These are phyloP conservation scores for Takifugu flavidus DNA, from an alignment of 2,113 vertebrate genomes.

Conservation along the genomic window DNA sequence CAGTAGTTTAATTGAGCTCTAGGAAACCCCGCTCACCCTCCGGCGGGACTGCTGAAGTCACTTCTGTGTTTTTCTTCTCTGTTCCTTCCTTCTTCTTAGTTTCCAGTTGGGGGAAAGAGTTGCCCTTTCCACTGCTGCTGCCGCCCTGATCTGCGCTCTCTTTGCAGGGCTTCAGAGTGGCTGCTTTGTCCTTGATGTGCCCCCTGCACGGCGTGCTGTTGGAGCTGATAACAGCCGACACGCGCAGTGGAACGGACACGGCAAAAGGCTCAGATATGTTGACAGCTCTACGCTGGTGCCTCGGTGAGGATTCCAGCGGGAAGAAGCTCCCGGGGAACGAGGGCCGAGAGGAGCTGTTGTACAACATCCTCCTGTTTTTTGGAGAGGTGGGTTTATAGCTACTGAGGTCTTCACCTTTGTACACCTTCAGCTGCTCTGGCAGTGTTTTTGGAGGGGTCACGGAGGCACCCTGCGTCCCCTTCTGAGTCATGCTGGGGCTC, in stretches of 20 bases:
- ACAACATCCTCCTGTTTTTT: conserved; percentile 90
- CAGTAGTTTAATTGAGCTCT: conserved; percentile 20
- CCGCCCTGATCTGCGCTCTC: conserved; percentile 53
- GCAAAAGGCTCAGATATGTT: conserved; percentile 97
- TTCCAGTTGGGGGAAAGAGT: conserved; percentile 60
- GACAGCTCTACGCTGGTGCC: conserved; percentile 89
- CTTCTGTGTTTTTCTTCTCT: conserved; percentile 47
- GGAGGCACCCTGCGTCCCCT: conserved; percentile 43
- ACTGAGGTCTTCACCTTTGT: conserved; percentile 80
- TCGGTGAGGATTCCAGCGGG: conserved; percentile 88
- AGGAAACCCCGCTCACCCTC: conserved; percentile 51
- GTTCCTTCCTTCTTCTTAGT: conserved; percentile 53
- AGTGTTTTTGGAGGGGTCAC: conserved; percentile 69
- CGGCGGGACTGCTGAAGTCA: conserved; percentile 22
- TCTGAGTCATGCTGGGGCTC: conserved; percentile 51
- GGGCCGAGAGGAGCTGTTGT: conserved; percentile 78
- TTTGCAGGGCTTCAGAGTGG: conserved; percentile 58
- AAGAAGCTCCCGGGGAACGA: conserved; percentile 86
- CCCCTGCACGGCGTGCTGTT: conserved; percentile 91
- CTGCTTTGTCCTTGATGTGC: conserved; percentile 79
- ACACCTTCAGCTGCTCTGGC: conserved; percentile 94
- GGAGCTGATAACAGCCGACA: conserved; percentile 93
- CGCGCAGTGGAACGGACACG: conserved; percentile 88
- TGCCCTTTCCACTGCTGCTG: conserved; percentile 48
- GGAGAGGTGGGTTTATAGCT: conserved; percentile 83